Evolutionary conservation across 2,888 invertebrate species (phyloP).

Genomic region (Drosophila maculinotata): DNA sequence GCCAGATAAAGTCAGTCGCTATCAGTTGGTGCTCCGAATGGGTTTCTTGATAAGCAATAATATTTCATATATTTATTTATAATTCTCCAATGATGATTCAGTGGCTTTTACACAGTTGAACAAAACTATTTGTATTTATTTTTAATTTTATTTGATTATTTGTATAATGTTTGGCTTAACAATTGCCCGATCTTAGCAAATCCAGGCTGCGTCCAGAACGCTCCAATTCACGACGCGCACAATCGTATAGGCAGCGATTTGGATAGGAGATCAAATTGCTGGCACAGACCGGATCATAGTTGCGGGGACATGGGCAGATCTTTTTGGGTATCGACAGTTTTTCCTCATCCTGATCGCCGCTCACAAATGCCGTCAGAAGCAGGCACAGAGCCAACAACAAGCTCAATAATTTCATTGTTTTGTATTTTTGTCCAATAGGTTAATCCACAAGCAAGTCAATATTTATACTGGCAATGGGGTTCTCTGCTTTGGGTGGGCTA

Average conservation of each 20-base stretch:
- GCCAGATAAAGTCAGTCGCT: constrained; percentile 44
- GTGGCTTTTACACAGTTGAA: constrained; percentile 13
- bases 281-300: constrained; percentile 79
- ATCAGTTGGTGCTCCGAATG: constrained; percentile 42
- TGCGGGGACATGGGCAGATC: constrained; percentile 77
- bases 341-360: constrained; percentile 16
- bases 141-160: constrained; percentile 3
- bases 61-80: constrained; percentile 3
- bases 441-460: constrained; percentile 66
- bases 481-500: constrained; percentile 12
- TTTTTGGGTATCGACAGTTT: background rate
- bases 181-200: constrained; percentile 66
- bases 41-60: constrained; percentile 11
- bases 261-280: constrained; percentile 71
- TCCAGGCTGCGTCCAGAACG: constrained; percentile 74
- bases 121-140: constrained; percentile 13
- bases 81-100: constrained; percentile 51
- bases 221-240: constrained; percentile 55
- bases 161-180: constrained; percentile 43
- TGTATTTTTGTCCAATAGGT: constrained; percentile 30
- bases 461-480: constrained; percentile 43
- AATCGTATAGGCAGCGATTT: constrained; percentile 78
- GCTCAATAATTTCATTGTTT: constrained; percentile 63
- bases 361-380: constrained; percentile 47
- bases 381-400: constrained; percentile 64